These are phyloP conservation scores for Hoplodrina blanda DNA, from an alignment of 2,888 invertebrate species.

Conservation along the genomic window DNA sequence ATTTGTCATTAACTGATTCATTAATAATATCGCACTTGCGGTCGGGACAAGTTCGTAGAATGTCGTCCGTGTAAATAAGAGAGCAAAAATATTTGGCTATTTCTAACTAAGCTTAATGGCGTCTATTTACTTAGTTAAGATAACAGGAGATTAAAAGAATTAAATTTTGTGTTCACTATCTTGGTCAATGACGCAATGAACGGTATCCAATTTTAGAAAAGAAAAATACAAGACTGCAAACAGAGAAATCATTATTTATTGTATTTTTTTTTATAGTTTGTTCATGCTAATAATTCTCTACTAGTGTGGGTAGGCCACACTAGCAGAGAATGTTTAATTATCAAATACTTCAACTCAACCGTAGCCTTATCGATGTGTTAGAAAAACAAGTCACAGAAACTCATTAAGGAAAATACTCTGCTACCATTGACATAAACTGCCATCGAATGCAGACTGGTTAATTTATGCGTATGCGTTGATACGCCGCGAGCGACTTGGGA, in stretches of 20 bases:
- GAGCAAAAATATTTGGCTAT: constrained; percentile 20
- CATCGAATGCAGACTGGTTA: constrained; percentile 44
- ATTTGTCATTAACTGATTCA: not conserved
- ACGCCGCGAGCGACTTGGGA: constrained; percentile 55
- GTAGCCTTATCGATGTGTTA: constrained; percentile 20
- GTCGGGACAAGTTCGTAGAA: not conserved
- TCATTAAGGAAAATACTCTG: constrained; percentile 47
- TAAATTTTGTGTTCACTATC: constrained; percentile 10
- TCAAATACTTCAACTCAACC: constrained; percentile 11
- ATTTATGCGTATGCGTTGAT: constrained; percentile 56
- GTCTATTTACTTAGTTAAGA: constrained; percentile 20
- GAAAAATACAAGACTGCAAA: not conserved
- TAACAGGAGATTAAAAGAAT: constrained; percentile 26
- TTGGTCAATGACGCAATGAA: constrained; percentile 11
- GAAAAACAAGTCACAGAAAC: constrained; percentile 43
- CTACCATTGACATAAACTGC: constrained; percentile 42
- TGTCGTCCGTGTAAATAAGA: constrained; percentile 1
- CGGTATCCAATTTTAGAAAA: constrained; percentile 3
- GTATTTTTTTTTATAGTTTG: constrained; percentile 11
- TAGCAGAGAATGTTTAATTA: constrained; percentile 7
- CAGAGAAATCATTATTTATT: not conserved
- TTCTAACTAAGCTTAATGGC: constrained; percentile 15
- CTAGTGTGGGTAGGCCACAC: not conserved
- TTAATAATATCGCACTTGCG: constrained; percentile 12
- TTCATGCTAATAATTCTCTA: constrained; percentile 21